Evolutionary conservation across 2,888 invertebrate genomes (phyloP).

Genomic region (Sussaba pulchella): DNA sequence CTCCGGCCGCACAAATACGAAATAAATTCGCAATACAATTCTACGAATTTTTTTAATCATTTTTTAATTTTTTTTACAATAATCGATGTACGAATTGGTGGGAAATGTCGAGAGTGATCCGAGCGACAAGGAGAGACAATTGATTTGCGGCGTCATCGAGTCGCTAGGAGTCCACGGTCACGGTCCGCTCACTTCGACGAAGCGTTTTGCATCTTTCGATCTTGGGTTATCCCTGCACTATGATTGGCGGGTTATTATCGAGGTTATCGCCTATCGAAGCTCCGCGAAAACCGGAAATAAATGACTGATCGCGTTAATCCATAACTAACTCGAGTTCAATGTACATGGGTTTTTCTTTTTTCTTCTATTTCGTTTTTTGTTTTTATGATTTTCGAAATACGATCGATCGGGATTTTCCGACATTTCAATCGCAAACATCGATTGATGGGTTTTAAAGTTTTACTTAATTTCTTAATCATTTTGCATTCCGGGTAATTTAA

Average conservation of each 20-base stretch:
- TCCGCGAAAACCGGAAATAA: conserved; percentile 35
- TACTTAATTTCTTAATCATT: too few relatives aligned
- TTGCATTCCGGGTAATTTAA: too few relatives aligned
- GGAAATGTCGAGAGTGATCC: not conserved
- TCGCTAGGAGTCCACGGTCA: conserved; percentile 72
- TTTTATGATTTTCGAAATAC: not conserved
- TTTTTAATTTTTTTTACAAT: not conserved
- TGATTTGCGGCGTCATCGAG: conserved; percentile 42
- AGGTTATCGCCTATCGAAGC: conserved; percentile 15
- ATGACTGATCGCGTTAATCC: conserved; percentile 21
- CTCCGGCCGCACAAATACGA: not conserved
- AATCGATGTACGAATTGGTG: not conserved
- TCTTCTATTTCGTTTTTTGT: too few relatives aligned
- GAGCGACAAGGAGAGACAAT: conserved; percentile 50
- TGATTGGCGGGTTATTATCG: conserved; percentile 65
- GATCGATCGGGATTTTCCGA: not conserved
- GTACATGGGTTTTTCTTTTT: conserved; percentile 1
- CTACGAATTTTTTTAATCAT: not conserved
- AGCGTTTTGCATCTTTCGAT: conserved; percentile 74
- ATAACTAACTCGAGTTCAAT: conserved; percentile 7
- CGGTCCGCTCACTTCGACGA: conserved; percentile 75
- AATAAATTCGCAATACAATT: not conserved
- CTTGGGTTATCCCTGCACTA: conserved; percentile 69
- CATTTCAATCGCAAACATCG: not conserved
- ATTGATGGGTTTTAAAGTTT: not conserved